A percentile compares a stretch with the other conserved stretches of the same genome.
These are phyloP conservation scores for Heliangelus exortis DNA, from an alignment of 2,797 vertebrate species.

Conservation along the genomic window DNA sequence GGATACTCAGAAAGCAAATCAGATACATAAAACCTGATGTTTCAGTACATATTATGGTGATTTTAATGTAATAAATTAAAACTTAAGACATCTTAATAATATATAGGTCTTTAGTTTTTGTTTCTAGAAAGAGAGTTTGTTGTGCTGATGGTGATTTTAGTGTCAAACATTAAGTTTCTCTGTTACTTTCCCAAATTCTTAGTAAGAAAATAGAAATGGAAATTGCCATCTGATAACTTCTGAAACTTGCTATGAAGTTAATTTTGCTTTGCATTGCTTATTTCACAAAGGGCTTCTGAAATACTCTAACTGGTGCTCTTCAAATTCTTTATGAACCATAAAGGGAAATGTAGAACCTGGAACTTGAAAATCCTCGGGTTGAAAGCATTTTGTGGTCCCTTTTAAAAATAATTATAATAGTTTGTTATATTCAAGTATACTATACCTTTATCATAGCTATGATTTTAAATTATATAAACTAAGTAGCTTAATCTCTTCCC, in stretches of 20 bases:
- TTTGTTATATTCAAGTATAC: neutral
- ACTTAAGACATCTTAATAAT: neutral
- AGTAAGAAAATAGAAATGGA: neutral
- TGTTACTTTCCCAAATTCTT: neutral
- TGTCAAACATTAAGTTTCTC: neutral
- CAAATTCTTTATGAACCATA: neutral
- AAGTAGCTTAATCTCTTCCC: neutral
- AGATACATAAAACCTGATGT: neutral
- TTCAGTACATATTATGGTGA: neutral
- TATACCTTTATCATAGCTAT: neutral
- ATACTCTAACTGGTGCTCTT: neutral
- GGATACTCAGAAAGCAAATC: neutral
- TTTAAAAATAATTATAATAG: neutral
- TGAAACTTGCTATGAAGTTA: neutral
- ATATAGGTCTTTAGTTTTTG: neutral
- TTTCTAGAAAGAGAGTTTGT: neutral
- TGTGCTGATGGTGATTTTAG: neutral
- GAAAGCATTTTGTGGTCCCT: neutral
- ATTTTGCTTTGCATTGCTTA: neutral
- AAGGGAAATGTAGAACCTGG: neutral
- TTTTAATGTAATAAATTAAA: neutral
- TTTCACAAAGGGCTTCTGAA: neutral
- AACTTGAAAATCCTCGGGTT: neutral
- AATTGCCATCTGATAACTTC: neutral
- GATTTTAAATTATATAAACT: neutral